phyloP scores from a whole-genome alignment of 2,797 vertebrate genomes.

The Phoxinus dragarum region DNA sequence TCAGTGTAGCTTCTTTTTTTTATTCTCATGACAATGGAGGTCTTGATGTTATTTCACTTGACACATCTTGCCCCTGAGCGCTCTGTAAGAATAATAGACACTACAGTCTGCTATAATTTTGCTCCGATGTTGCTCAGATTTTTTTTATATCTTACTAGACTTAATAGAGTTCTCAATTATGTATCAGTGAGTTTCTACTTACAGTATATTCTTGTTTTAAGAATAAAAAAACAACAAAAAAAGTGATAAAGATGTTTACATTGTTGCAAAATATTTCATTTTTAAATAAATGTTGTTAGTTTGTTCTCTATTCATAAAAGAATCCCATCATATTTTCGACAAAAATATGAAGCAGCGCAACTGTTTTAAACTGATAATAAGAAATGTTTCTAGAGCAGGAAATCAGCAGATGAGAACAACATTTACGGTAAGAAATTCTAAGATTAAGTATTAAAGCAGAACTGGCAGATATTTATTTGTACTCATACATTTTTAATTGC shows the following conservation, averaged over 20 bases:
- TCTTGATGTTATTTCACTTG: slow-evolving; percentile 31
- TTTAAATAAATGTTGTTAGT: background rate
- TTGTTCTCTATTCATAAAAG: background rate
- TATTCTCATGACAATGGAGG: slow-evolving; percentile 4
- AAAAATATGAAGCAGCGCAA: background rate
- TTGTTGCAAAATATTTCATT: background rate
- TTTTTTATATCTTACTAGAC: background rate
- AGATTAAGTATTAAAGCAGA: too few species aligned
- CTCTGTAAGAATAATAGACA: slow-evolving; percentile 25
- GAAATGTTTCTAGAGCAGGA: background rate
- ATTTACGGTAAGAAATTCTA: too few species aligned
- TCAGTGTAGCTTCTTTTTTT: slow-evolving; percentile 9
- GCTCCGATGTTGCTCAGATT: background rate
- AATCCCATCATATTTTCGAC: background rate
- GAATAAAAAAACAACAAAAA: background rate
- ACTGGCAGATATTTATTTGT: background rate
- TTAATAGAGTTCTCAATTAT: background rate
- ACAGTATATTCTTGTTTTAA: background rate
- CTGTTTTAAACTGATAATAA: background rate
- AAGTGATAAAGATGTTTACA: background rate
- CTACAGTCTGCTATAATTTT: background rate
- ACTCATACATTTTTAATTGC: background rate
- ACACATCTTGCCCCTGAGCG: background rate
- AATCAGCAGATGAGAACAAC: background rate
- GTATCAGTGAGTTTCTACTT: background rate